Conservation (phyloP, 1,140 invertebrate species). For the Octopus bimaculoides region DNA sequence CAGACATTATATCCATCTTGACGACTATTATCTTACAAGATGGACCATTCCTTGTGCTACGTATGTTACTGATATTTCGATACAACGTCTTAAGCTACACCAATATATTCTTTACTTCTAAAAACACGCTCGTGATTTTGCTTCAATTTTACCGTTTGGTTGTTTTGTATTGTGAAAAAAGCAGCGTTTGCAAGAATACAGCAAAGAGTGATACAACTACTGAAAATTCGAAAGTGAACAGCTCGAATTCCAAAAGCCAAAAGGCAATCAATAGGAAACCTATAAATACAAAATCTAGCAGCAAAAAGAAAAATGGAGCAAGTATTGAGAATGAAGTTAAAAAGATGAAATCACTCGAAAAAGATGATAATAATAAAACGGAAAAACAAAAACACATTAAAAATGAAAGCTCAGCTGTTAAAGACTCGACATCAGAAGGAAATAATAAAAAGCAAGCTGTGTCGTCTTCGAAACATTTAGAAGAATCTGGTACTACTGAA, state of each 20-base stretch:
- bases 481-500: too few relatives aligned
- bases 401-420: too few relatives aligned
- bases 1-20: slow-evolving; percentile 74
- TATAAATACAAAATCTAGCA: background rate
- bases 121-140: slow-evolving; percentile 79
- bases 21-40: slow-evolving; percentile 63
- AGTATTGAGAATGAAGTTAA: background rate
- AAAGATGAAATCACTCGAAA: background rate
- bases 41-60: slow-evolving; percentile 79
- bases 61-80: slow-evolving; percentile 76
- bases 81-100: slow-evolving; percentile 84
- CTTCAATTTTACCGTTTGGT: slow-evolving; percentile 54
- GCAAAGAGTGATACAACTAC: background rate
- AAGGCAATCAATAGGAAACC: background rate
- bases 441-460: too few relatives aligned
- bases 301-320: background rate
- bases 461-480: too few relatives aligned
- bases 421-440: too few relatives aligned
- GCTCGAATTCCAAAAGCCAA: background rate
- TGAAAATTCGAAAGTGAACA: background rate
- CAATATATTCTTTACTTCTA: slow-evolving; percentile 86
- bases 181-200: background rate
- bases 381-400: too few relatives aligned
- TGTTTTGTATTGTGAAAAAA: slow-evolving; percentile 27
- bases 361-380: too few relatives aligned